Percentiles rank a stretch among this genome's conserved stretches.
Conservation (phyloP, 2,113 vertebrate genomes). For the Apeltes quadracus region DNA sequence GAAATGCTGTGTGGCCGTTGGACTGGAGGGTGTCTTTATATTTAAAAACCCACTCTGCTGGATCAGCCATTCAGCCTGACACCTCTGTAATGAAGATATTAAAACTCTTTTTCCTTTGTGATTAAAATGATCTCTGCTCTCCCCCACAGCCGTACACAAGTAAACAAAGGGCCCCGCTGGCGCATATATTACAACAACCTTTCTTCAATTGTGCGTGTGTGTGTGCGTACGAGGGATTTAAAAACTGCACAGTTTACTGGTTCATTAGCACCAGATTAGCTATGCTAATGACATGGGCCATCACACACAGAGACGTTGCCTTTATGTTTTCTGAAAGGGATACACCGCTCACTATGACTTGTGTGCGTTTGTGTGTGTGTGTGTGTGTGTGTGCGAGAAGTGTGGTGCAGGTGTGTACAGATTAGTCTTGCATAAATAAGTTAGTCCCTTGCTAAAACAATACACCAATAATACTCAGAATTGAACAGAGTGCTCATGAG, state of each 20-base stretch:
- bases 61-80: slow-evolving; percentile 45
- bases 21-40: slow-evolving; percentile 16
- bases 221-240: slow-evolving; percentile 59
- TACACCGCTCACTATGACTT: slow-evolving; percentile 27
- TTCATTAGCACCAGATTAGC: slow-evolving; percentile 83
- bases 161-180: slow-evolving; percentile 72
- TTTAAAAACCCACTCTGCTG: slow-evolving; percentile 30
- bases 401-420: slow-evolving; percentile 59
- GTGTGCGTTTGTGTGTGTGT: slow-evolving; percentile 8
- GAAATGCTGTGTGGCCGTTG: slow-evolving; percentile 15
- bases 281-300: slow-evolving; percentile 81
- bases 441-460: slow-evolving; percentile 24
- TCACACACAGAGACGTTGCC: slow-evolving; percentile 69
- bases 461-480: slow-evolving; percentile 53
- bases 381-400: neutral
- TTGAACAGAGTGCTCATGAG: no score
- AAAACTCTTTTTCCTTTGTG: slow-evolving; percentile 75
- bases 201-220: slow-evolving; percentile 59
- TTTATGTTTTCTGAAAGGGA: slow-evolving; percentile 73
- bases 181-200: slow-evolving; percentile 75
- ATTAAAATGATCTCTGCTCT: slow-evolving; percentile 76
- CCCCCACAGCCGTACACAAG: slow-evolving; percentile 71
- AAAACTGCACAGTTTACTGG: slow-evolving; percentile 74
- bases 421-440: slow-evolving; percentile 52
- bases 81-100: slow-evolving; percentile 75